phyloP scores from a whole-genome alignment of 2,888 invertebrate genomes.

The Volucella inanis region DNA sequence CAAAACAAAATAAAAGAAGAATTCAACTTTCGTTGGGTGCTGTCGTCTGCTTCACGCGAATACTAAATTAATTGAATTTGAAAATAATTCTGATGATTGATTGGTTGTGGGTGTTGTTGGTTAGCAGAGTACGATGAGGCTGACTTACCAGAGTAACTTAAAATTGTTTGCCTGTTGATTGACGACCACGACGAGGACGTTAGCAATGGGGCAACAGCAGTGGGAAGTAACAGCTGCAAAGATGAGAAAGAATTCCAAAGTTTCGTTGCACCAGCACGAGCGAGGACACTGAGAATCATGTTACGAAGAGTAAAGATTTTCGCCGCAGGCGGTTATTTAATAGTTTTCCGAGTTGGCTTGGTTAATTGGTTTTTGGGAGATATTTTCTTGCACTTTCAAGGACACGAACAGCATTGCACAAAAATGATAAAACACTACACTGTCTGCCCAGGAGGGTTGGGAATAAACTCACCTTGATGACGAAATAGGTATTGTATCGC shows the following conservation, averaged over 20 bases:
- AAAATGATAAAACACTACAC: constrained; percentile 16
- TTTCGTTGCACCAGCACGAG: constrained; percentile 63
- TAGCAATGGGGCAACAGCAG: constrained; percentile 20
- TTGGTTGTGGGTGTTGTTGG: constrained; percentile 42
- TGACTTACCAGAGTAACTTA: constrained; percentile 70
- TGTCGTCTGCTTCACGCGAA: constrained; percentile 44
- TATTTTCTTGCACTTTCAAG: constrained; percentile 67
- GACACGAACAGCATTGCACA: constrained; percentile 51
- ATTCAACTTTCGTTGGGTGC: constrained; percentile 52
- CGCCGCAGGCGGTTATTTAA: constrained; percentile 59
- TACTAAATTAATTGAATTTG: constrained; percentile 63
- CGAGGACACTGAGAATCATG: constrained; percentile 61
- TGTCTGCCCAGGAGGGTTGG: background rate
- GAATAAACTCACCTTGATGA: constrained; percentile 68
- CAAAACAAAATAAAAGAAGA: constrained; percentile 6
- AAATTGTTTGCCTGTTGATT: constrained; percentile 72
- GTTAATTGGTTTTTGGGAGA: constrained; percentile 37
- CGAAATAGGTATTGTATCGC: constrained; percentile 65
- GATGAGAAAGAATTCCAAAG: constrained; percentile 52
- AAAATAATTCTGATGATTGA: constrained; percentile 59
- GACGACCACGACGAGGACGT: constrained; percentile 41
- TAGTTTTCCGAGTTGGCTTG: constrained; percentile 19
- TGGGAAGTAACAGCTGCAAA: constrained; percentile 59
- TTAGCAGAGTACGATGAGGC: constrained; percentile 14
- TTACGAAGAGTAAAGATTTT: constrained; percentile 36